These are phyloP conservation scores for Sciaenops ocellatus DNA, from an alignment of 2,797 vertebrate species.

Conservation along the genomic window DNA sequence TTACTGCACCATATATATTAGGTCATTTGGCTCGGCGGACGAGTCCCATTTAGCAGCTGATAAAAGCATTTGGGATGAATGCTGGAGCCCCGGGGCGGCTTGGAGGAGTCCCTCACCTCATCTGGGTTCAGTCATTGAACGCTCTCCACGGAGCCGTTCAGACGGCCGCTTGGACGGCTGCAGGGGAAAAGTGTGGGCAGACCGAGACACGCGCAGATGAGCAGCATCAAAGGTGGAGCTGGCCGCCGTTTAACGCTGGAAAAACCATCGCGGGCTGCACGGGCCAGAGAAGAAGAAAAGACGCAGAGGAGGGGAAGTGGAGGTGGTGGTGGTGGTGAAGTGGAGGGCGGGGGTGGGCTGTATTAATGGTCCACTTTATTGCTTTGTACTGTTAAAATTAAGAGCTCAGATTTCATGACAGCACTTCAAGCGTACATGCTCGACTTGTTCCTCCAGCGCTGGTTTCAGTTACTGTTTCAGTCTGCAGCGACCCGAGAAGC, in stretches of 20 bases:
- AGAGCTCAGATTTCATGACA: conserved; percentile 75
- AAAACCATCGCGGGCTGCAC: conserved; percentile 74
- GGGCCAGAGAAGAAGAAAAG: conserved; percentile 59
- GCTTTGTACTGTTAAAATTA: conserved; percentile 68
- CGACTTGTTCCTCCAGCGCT: conserved; percentile 22
- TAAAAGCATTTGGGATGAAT: conserved; percentile 67
- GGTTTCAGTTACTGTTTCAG: conserved; percentile 32
- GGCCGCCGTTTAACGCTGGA: conserved; percentile 72
- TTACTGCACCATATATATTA: conserved; percentile 36
- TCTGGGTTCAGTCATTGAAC: conserved; percentile 61
- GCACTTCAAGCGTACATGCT: conserved; percentile 40
- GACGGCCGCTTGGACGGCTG: conserved; percentile 64
- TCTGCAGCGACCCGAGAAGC: conserved; percentile 28
- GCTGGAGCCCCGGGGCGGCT: conserved; percentile 44
- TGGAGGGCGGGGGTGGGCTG: conserved; percentile 16
- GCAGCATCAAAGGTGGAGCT: conserved; percentile 76
- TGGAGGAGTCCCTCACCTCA: conserved; percentile 68
- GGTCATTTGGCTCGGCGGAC: conserved; percentile 49
- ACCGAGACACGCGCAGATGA: conserved; percentile 77
- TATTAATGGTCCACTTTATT: conserved; percentile 75
- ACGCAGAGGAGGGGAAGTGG: conserved; percentile 18
- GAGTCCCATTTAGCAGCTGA: conserved; percentile 73
- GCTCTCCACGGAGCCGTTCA: conserved; percentile 64
- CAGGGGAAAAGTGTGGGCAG: conserved; percentile 75
- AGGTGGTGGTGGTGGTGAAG: conserved; percentile 31